Base-by-base conservation (phyloP, 2,888 invertebrate genomes). In the Pristionchus japonicus region DNA sequence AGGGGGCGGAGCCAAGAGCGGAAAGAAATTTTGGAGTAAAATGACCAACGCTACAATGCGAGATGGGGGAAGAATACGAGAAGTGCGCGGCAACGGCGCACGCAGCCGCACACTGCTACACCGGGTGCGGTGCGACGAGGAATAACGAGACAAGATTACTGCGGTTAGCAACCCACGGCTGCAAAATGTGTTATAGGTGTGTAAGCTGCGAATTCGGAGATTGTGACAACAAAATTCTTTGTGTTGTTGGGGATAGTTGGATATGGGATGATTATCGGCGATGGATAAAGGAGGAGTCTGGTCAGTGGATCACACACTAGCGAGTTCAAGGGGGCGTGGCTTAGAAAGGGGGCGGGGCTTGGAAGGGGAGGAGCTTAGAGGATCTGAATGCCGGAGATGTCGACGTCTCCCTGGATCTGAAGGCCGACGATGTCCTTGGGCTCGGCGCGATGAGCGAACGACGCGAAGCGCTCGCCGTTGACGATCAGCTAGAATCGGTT, bases 381-480 rank as follows among this genome's bases (percentile, higher is more conserved):
- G 82, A 91, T 91, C 86, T 91, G 91, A 77, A 91, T 91, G 86
- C 91, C 91, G 61, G 90, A 89, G 34, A 89, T 82, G 57, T 89
- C 85, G 74, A 88, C 74, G 84, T 89, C 86, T 20, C 93, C 94
- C 77, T 92, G 92, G 84, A 94, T 93, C 80, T 91, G 90, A 23
- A 94, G 89, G 27, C 92, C 92, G 85, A 91, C 92, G 74, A 93
- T 92, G 86, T 91, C 91, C 88, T 92, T 90, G 77, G 92, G 92
- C n/a, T 92, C 92, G 80, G 89, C 89, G 85, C 93, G 92, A 88
- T 94, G 93, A 27, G 92, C 90, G 90, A 90, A 94, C n/a, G 93
- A 91, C 52, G 91, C 91, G 90, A 91, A 93, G 57, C 93, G 92
- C 80, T 92, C 90, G 77, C 93, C 93, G 90, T 94, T 93, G n/a